phyloP scores from a whole-genome alignment of 2,797 vertebrate genomes.

The Atherinosoma microstoma region DNA sequence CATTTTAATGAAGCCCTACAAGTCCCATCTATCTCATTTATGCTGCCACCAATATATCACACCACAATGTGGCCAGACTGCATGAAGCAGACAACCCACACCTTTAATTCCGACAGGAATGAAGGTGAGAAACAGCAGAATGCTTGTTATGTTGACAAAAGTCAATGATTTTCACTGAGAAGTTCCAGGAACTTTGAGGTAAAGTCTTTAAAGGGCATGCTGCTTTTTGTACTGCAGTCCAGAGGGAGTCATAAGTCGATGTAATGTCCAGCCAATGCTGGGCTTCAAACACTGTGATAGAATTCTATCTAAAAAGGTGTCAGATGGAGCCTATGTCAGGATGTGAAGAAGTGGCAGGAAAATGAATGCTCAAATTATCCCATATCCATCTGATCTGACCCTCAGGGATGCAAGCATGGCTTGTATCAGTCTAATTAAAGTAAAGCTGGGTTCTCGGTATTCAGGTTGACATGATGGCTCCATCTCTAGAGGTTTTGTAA shows the following conservation, averaged over 20 bases:
- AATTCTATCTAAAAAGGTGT: constrained; percentile 8
- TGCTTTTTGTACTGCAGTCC: background rate
- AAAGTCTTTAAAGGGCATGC: background rate
- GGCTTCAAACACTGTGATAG: background rate
- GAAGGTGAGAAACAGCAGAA: constrained; percentile 1
- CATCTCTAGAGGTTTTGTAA: constrained; percentile 6
- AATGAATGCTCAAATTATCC: background rate
- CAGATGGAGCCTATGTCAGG: constrained; percentile 5
- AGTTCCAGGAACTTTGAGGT: background rate
- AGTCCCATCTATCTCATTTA: constrained; percentile 7
- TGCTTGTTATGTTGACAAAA: background rate
- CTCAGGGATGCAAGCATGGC: background rate
- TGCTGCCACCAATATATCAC: constrained; percentile 10
- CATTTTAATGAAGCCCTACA: background rate
- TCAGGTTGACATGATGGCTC: constrained; percentile 10
- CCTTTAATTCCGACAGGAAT: constrained; percentile 7
- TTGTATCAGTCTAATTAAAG: background rate
- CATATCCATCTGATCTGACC: constrained; percentile 2
- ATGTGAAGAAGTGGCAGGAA: constrained; percentile 10
- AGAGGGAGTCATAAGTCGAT: background rate
- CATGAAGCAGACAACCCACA: background rate
- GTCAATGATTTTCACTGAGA: background rate
- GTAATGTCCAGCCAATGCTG: background rate
- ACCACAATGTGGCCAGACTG: background rate
- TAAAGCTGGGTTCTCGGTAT: constrained; percentile 1